Evolutionary conservation across 1,140 invertebrate species (phyloP).

Genomic region (Euura saliciscinereae): DNA sequence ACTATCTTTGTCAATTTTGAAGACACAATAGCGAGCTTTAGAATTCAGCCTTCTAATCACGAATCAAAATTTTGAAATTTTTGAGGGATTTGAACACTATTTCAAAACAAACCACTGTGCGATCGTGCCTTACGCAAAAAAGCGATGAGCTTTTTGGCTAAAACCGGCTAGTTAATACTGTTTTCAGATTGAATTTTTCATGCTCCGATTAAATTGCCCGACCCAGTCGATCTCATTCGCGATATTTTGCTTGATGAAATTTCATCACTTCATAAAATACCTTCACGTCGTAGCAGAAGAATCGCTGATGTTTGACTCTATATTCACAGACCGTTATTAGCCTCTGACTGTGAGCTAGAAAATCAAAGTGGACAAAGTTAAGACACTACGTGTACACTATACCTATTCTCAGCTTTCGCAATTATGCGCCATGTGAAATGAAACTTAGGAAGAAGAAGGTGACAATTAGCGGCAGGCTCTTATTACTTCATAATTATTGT

Average conservation of each 20-base stretch:
- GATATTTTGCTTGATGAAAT: not conserved
- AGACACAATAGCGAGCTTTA: too few species aligned
- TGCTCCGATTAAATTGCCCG: not conserved
- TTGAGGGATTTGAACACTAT: too few species aligned
- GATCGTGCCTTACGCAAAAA: too few species aligned
- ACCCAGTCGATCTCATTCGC: not conserved
- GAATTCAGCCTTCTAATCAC: too few species aligned
- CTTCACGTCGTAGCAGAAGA: not conserved
- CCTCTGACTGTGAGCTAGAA: not conserved
- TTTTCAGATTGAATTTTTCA: too few species aligned
- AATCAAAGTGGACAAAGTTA: constrained; percentile 5
- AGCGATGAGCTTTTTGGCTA: too few species aligned
- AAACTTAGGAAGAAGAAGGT: not conserved
- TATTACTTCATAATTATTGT: not conserved
- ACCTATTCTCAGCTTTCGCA: not conserved
- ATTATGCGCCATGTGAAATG: not conserved
- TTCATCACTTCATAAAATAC: constrained; percentile 1
- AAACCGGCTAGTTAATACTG: too few species aligned
- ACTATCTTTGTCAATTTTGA: too few species aligned
- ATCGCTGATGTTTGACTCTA: not conserved
- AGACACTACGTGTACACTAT: not conserved
- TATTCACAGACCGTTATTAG: not conserved
- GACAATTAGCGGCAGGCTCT: not conserved
- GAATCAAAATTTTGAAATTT: too few species aligned
- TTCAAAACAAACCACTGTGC: too few species aligned